A percentile compares a stretch with the other conserved stretches of the same genome.
Conservation (phyloP, 2,113 vertebrate genomes). For the Speoplatyrhinus poulsoni region DNA sequence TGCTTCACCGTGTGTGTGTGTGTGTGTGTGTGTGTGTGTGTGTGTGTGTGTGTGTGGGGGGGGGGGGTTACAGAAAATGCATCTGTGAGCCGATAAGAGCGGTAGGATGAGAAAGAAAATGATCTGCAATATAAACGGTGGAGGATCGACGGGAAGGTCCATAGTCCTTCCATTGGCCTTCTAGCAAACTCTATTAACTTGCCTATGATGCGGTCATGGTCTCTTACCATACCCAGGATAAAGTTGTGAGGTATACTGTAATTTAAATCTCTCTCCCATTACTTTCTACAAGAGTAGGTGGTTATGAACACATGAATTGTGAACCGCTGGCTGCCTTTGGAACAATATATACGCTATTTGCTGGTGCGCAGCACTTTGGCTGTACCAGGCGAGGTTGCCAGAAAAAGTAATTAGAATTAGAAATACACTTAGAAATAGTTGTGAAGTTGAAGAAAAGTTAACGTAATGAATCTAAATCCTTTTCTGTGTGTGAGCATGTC, state of each 20-base stretch:
- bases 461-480: conserved; percentile 12
- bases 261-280: not conserved
- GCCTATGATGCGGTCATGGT: not conserved
- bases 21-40: not conserved
- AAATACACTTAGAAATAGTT: not conserved
- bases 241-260: not conserved
- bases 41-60: too few species aligned
- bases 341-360: not conserved
- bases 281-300: not conserved
- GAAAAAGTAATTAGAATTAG: conserved; percentile 1
- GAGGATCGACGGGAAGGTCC: not conserved
- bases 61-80: conserved; percentile 2
- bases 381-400: not conserved
- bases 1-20: conserved; percentile 1
- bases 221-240: not conserved
- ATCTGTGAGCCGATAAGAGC: conserved; percentile 10
- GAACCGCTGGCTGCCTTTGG: not conserved
- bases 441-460: not conserved
- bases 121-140: not conserved
- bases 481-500: conserved; percentile 15
- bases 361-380: not conserved
- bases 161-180: not conserved
- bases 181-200: not conserved
- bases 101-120: conserved; percentile 2
- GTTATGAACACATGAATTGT: not conserved